phyloP scores from a whole-genome alignment of 2,113 vertebrate species.

The Chiloscyllium plagiosum region DNA sequence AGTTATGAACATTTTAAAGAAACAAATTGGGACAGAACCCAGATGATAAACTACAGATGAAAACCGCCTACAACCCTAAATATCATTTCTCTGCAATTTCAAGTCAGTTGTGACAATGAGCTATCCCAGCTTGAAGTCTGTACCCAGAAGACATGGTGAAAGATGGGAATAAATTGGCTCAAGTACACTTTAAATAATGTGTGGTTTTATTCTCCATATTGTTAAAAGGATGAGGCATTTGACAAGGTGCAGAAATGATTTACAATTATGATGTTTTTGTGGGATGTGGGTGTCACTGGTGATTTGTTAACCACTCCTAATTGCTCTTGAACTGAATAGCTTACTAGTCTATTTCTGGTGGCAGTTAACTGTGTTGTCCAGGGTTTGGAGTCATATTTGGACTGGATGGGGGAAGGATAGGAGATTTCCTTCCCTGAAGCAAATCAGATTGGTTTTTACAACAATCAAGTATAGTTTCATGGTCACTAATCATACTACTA shows the following conservation, averaged over 20 bases:
- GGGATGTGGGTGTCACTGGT: neutral
- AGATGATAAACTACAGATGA: neutral
- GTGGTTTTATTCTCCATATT: neutral
- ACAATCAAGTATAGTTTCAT: neutral
- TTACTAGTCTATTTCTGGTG: neutral
- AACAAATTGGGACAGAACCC: neutral
- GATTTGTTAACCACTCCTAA: neutral
- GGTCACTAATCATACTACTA: neutral
- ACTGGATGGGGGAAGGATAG: neutral
- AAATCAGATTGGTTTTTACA: neutral
- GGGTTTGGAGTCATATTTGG: neutral
- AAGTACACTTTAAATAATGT: neutral
- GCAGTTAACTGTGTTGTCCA: neutral
- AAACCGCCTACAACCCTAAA: neutral
- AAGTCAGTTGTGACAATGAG: neutral
- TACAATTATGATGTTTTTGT: neutral
- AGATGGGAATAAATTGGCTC: neutral
- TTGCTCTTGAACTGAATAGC: neutral
- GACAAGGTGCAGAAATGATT: neutral
- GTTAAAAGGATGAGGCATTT: neutral
- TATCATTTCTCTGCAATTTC: neutral
- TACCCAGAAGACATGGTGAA: neutral
- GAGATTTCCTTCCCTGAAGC: neutral
- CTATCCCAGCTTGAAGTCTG: neutral
- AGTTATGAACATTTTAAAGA: neutral